phyloP scores from a whole-genome alignment of 2,113 vertebrate species.

The Rhynchomys soricoides region DNA sequence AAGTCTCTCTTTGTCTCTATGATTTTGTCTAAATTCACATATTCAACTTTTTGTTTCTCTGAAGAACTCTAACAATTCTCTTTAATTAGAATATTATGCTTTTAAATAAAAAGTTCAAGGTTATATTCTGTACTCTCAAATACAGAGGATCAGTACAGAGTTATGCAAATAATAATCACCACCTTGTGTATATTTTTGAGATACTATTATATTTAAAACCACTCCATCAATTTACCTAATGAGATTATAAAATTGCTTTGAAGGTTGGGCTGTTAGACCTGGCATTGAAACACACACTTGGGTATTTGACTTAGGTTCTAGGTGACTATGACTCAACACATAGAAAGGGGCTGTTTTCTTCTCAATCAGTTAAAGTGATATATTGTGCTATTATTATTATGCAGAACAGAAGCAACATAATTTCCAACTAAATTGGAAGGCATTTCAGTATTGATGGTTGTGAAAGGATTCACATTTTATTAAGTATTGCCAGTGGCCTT shows the following conservation, averaged over 20 bases:
- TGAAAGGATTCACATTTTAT: slow-evolving; percentile 25
- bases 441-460: slow-evolving; percentile 35
- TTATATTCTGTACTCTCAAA: not conserved
- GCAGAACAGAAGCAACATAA: slow-evolving; percentile 11
- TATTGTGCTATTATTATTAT: not conserved
- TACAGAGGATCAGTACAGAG: not conserved
- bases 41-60: not conserved
- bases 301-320: not conserved
- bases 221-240: not conserved
- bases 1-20: not conserved
- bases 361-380: not conserved
- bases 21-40: not conserved
- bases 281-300: not conserved
- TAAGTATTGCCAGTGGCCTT: slow-evolving; percentile 26
- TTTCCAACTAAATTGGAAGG: slow-evolving; percentile 41
- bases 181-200: not conserved
- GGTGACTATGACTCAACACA: not conserved
- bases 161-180: not conserved
- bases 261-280: not conserved
- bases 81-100: not conserved
- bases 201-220: not conserved
- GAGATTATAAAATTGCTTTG: not conserved
- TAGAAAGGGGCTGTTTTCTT: not conserved
- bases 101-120: not conserved
- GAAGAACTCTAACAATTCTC: not conserved